Base-by-base conservation (phyloP, 2,797 vertebrate genomes). In the Nannoperca obscura region DNA sequence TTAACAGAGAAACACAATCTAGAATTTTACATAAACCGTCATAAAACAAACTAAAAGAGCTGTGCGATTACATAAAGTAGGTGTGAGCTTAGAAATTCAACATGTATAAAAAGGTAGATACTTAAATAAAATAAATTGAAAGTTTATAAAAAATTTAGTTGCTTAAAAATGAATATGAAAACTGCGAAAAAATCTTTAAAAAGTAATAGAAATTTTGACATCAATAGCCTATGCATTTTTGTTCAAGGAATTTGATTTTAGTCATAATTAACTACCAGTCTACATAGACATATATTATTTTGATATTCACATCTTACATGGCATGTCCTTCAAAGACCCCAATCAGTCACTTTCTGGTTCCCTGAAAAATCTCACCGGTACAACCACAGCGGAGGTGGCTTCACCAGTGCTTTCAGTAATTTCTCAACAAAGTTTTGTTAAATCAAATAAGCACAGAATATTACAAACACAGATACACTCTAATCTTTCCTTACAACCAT, bases 261-360 rank as follows among this genome's bases (percentile, higher is more conserved):
- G 88, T 86, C 76, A 82, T 78, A 78, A 83, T 34, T 67, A 77
- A 82, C 86, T 84, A 85, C 71, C 69, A 88, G 71, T 89, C 85
- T 83, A 81, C 85, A 71, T 86, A 70, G 81, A 90, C 90, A 95
- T 94, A 95, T 95, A 95, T 95, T 94, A 94, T 93, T 94, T 92
- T 78, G 72, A 88, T 92, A 92, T 90, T 93, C 84, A 91, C 93
- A 93, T 92, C 83, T 95, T 92, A 92, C 89, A 91, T 59, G 62
- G 42, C 61, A 86, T 83, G 55, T 91, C 84, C 85, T 83, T 88
- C 76, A 81, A 76, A 82, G 71, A 91, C 75, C 75, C 82, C 81
- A 69, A 54, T 83, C 78, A 66, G 71, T 85, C 81, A 91, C 91
- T 86, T 93, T 74, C 89, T 78, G 64, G 57, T 89, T 91, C 73